Evolutionary conservation across 1,140 invertebrate genomes (phyloP), one percentile per base, ranked within the genome.

Genomic region (Cherax quadricarinatus): DNA sequence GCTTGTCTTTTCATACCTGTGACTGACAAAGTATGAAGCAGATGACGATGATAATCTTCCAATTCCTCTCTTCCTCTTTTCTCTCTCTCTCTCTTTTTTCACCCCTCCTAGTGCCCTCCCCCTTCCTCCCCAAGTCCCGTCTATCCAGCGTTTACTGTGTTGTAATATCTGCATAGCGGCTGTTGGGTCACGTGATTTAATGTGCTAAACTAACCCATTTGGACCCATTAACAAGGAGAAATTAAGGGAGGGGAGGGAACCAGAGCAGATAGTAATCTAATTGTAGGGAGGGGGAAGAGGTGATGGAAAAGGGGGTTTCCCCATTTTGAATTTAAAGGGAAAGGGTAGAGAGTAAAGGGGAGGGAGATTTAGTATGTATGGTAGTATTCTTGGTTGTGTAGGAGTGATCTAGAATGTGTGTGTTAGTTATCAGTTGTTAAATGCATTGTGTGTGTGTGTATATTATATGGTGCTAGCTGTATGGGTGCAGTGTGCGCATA

Each of bases 161-260:
- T 78, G 86, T 87, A 75, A 78, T 87, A 87, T 87, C 82, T 85
- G 82, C 82, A 85, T 60, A 73, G 41, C 70, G 41, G 49, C 70
- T 83, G 81, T 83, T 78, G 70, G 82, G 88, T 90, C 88, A 85
- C 88, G 88, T 90, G 88, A 90, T 90, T 90, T 90, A 84, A 90
- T 90, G 82, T 60, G 88, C 88, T 90, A 90, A 90, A 90, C 81
- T 90, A 90, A 90, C 88, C 88, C 88, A 90, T 90, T 90, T 90
- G 88, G 88, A 84, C 81, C 88, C 82, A 90, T 90, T 90, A 90
- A 90, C 88, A 84, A 79, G 62, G 88, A 90, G 82, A 84, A 90
- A 90, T 90, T 84, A 90, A 90, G 82, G 88, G 88, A 78, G 57
- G 79, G 51, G 88, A 84, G 81, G 73, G 81, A 60, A 49, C n/a